Percentiles rank a stretch among this genome's conserved stretches.
Conservation (phyloP, 2,888 invertebrate species). For the Aricia artaxerxes region DNA sequence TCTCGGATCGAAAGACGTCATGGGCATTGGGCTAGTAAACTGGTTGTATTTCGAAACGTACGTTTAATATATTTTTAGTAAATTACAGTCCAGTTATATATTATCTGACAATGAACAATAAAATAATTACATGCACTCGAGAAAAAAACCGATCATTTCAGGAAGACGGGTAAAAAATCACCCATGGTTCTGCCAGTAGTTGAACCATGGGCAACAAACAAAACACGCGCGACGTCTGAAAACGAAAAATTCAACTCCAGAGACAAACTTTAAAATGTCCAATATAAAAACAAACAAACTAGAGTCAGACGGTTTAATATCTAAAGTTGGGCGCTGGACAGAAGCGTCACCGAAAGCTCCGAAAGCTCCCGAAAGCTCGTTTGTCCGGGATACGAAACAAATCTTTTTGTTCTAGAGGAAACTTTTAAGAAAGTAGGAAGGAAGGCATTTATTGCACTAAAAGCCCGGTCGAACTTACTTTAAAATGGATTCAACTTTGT, state of each 20-base stretch:
- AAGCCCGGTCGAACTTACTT: constrained; percentile 76
- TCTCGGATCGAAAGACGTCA: no score
- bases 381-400: constrained; percentile 70
- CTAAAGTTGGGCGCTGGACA: constrained; percentile 42
- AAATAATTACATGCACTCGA: no score
- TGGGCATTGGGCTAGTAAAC: no score
- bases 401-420: constrained; percentile 77
- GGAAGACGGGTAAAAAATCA: neutral
- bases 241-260: neutral
- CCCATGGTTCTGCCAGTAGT: neutral
- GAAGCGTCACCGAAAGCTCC: constrained; percentile 36
- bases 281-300: constrained; percentile 37
- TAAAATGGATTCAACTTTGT: constrained; percentile 80
- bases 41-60: no score
- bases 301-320: constrained; percentile 44
- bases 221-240: neutral
- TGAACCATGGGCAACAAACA: neutral
- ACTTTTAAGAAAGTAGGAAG: constrained; percentile 78
- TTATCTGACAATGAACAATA: no score
- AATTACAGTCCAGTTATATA: no score
- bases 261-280: constrained; percentile 4
- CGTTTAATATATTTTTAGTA: no score
- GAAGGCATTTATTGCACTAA: constrained; percentile 80
- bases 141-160: neutral
- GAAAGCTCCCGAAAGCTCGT: constrained; percentile 50